Percentiles rank a stretch among this genome's conserved stretches.
Evolutionary conservation across 2,113 vertebrate genomes (phyloP).

Genomic region (Chauna torquata): DNA sequence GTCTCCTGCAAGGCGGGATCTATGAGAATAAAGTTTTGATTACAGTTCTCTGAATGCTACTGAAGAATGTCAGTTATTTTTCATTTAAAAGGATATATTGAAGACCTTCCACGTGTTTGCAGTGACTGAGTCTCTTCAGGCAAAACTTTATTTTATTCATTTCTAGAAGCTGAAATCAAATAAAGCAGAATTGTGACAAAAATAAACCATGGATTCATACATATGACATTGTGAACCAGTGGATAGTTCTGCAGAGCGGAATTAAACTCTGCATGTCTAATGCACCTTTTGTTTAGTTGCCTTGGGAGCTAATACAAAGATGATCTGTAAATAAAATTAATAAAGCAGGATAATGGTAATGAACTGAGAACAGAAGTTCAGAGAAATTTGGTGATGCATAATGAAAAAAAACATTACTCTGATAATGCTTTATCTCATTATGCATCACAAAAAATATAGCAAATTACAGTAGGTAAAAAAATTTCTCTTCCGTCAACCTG

Average conservation of each 20-base stretch:
- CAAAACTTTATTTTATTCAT: not conserved
- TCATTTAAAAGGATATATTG: not conserved
- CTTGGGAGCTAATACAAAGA: not conserved
- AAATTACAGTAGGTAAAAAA: constrained; percentile 42
- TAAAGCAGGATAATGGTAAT: not conserved
- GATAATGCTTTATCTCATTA: not conserved
- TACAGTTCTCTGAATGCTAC: not conserved
- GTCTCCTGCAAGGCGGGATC: not conserved
- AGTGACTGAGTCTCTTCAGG: not conserved
- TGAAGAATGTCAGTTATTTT: not conserved
- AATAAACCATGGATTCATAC: not conserved
- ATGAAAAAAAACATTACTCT: not conserved
- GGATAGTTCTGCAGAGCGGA: not conserved
- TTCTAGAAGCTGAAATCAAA: not conserved
- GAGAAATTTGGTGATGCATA: constrained; percentile 25
- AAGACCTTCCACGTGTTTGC: not conserved
- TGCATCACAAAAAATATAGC: constrained; percentile 7
- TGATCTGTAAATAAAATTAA: constrained; percentile 30
- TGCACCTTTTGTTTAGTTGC: constrained; percentile 7
- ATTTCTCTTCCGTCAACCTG: constrained; percentile 17
- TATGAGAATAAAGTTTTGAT: not conserved
- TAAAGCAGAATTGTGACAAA: not conserved
- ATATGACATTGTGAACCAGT: not conserved
- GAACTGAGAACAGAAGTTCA: constrained; percentile 16
- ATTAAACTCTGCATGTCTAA: not conserved